Percentiles rank a stretch among this genome's conserved stretches.
phyloP scores from a whole-genome alignment of 2,113 vertebrate genomes.

The Protobothrops flavoviridis region DNA sequence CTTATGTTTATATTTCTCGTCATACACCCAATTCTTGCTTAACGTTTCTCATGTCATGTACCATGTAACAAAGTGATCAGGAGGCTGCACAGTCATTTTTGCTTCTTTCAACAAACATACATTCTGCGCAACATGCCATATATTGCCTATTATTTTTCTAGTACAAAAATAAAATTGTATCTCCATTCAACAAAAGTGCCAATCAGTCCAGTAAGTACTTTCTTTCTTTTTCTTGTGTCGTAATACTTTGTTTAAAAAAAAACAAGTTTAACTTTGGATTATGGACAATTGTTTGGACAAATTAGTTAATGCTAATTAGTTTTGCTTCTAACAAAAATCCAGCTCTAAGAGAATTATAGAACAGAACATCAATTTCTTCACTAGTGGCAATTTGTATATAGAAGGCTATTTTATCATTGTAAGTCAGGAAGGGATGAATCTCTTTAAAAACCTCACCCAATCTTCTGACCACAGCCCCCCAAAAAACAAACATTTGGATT shows the following conservation, averaged over 20 bases:
- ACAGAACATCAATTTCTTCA: not conserved
- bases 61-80: not conserved
- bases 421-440: not conserved
- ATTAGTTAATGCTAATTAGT: not conserved
- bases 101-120: not conserved
- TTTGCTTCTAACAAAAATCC: not conserved
- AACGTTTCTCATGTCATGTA: not conserved
- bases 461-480: not conserved
- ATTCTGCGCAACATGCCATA: not conserved
- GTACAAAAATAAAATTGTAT: not conserved
- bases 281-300: not conserved
- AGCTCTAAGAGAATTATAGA: not conserved
- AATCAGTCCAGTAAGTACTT: not conserved
- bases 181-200: not conserved
- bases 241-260: not conserved
- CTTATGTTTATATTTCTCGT: not conserved
- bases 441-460: not conserved
- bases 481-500: not conserved
- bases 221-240: not conserved
- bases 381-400: not conserved
- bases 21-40: not conserved
- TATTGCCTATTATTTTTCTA: not conserved
- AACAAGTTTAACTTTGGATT: not conserved
- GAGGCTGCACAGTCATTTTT: not conserved
- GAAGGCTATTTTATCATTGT: not conserved